Base-by-base conservation (phyloP, 2,888 invertebrate genomes). In the Pammene fasciana region DNA sequence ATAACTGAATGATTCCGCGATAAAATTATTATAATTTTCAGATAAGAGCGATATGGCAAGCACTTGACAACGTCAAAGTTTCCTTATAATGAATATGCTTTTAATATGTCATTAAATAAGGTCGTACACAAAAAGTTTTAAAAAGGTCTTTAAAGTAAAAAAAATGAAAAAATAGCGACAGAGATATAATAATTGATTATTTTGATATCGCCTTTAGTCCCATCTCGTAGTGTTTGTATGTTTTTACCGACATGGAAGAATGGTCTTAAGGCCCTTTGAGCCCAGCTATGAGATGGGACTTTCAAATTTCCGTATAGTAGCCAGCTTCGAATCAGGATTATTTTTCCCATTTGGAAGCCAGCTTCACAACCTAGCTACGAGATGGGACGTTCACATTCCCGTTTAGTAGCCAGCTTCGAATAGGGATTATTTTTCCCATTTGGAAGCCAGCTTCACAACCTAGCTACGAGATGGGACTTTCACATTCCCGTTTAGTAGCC, bases 21-120 rank as follows among this genome's bases (percentile, higher is more conserved):
- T 48, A 7, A n/a, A 48, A 48, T 48, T 48, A 48, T 48, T 48
- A 43, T 43, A 43, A 26, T 52, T 52, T 52, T 52, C 26, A 18
- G 26, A 52, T 52, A 18, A 52, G 52, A 52, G 52, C 52, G 52
- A 52, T 52, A 52, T 11, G 52, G 43, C 11, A 43, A 43, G 10
- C 43, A 43, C 43, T 43, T 43, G 43, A 43, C 43, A 43, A 43
- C 43, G 43, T 43, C 43, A 11, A 43, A 43, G 11, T 43, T 43
- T 43, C 43, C 43, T 43, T 43, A 43, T 43, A 43, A 43, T 43
- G 43, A 36, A 36, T 36, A 36, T 36, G 36, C 36, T 6, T 36
- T 36, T 4, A 36, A 43, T 43, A 43, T 43, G 43, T 43, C 43
- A 43, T 43, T 43, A 43, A 43, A 8, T 8, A 43, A 10, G 43